Evolutionary conservation across 2,797 vertebrate genomes (phyloP).

Genomic region (Cercopithecus petaurista): DNA sequence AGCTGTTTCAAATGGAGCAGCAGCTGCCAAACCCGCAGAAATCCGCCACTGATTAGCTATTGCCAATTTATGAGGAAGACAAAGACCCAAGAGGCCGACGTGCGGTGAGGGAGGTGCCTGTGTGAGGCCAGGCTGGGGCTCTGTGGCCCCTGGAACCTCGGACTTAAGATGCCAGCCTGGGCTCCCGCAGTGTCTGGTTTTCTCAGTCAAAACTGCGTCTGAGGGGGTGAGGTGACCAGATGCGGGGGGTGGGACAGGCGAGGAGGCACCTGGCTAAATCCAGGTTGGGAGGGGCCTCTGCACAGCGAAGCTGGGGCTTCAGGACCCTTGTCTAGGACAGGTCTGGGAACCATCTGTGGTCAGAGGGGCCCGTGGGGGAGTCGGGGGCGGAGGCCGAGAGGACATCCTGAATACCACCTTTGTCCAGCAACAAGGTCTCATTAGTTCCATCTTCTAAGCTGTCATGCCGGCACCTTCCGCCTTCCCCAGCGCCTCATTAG

Average conservation of each 20-base stretch:
- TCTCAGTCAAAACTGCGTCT: not conserved
- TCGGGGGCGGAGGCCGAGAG: rapidly evolving
- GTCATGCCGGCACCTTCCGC: not conserved
- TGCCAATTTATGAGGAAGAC: rapidly evolving
- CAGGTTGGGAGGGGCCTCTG: not conserved
- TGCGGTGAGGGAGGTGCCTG: rapidly evolving
- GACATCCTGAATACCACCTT: not conserved
- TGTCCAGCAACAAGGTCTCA: not conserved
- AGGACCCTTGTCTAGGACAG: not conserved
- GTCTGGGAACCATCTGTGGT: not conserved
- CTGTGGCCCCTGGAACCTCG: not conserved
- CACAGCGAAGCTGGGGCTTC: not conserved
- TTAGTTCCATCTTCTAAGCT: not conserved
- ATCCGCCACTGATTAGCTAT: rapidly evolving
- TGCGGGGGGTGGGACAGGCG: rapidly evolving
- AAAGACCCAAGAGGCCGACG: not conserved
- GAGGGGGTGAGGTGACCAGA: not conserved
- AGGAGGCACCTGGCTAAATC: not conserved
- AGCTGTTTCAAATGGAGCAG: rapidly evolving
- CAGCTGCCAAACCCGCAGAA: rapidly evolving
- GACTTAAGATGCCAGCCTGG: not conserved
- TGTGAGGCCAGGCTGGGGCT: too few species aligned
- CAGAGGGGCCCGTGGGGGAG: not conserved
- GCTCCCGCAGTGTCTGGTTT: not conserved
- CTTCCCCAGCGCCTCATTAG: not conserved